Evolutionary conservation across 2,113 vertebrate genomes (phyloP), one percentile per base, ranked within the genome.

Genomic region (Colossoma macropomum): DNA sequence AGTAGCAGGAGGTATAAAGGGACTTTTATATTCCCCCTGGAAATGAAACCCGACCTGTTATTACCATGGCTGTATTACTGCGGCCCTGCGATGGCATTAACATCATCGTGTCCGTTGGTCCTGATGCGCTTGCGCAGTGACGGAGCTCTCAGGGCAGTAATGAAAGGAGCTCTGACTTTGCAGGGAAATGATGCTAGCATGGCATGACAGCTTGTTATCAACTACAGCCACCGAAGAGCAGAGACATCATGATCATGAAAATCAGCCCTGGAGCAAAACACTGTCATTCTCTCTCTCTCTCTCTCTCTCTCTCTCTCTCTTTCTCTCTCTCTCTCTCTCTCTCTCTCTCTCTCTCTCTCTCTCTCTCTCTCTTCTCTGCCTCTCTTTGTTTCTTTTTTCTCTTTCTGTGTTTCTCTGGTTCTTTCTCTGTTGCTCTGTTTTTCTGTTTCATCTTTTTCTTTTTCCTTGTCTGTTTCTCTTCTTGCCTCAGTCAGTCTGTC

Each of bases 161-260:
- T 77, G 73, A 80, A 59, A 54, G 65, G 41, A 59, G 41, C 38
- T 56, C 72, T 48, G 27, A 28, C 80, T 81, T 75, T 54, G 65
- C 79, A 85, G 82, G 66, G 65, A 84, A 73, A 80, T 83, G 76
- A 85, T 85, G 62, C 54, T 82, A 87, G 79, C 66, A 62, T 41
- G 45, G 77, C 83, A 54, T 32, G 80, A 87, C 83, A 83, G 80
- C 81, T 79, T 80, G 80, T 83, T 76, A 85, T 77, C 77, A 87
- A 79, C 76, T 52, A 50, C 32, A 82, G 62, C 69, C 60, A 48
- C 77, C 34, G 60, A 85, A 82, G 75, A 79, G 82, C 62, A 52
- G 32, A 84, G 62, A 77, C 82, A 84, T 63, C 70, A 63, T 59
- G 65, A 84, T 30, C 60, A 86, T 76, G 71, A 75, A 78, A 87